A percentile compares a stretch with the other conserved stretches of the same genome.
Conservation (phyloP, 2,797 vertebrate genomes). For the Melanotaenia nigrans region DNA sequence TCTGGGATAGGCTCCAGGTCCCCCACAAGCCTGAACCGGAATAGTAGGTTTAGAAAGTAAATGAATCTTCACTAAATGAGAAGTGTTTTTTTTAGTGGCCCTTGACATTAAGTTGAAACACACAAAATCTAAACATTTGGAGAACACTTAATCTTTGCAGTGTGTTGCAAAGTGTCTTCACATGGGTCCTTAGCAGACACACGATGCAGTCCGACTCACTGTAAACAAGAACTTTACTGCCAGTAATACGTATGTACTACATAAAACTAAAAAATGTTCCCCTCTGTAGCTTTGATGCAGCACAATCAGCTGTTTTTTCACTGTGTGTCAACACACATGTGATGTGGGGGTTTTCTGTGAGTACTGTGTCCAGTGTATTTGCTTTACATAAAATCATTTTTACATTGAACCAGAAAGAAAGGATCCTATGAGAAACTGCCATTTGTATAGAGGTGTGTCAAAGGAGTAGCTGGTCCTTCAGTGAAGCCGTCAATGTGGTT, state of each 20-base stretch:
- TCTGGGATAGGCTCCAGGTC: too few relatives aligned
- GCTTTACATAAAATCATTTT: neutral
- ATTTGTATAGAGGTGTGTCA: neutral
- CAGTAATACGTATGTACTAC: neutral
- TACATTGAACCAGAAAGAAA: neutral
- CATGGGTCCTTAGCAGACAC: too few relatives aligned
- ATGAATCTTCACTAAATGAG: too few relatives aligned
- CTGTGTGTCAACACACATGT: neutral
- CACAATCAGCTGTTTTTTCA: neutral
- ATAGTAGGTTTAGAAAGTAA: too few relatives aligned
- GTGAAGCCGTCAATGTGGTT: neutral
- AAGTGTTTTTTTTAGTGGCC: too few relatives aligned
- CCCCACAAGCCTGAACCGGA: too few relatives aligned
- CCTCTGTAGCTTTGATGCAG: neutral
- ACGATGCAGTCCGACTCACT: neutral
- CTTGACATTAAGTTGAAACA: neutral
- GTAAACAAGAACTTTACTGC: neutral
- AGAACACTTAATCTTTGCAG: slow-evolving; percentile 3
- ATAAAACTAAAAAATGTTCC: neutral
- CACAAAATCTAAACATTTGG: neutral
- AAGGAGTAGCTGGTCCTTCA: neutral
- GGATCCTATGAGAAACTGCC: too few relatives aligned
- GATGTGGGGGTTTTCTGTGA: neutral
- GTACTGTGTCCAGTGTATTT: neutral
- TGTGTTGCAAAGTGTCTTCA: neutral